phyloP scores from a whole-genome alignment of 2,888 invertebrate genomes.

The Monoplex corrugatus region DNA sequence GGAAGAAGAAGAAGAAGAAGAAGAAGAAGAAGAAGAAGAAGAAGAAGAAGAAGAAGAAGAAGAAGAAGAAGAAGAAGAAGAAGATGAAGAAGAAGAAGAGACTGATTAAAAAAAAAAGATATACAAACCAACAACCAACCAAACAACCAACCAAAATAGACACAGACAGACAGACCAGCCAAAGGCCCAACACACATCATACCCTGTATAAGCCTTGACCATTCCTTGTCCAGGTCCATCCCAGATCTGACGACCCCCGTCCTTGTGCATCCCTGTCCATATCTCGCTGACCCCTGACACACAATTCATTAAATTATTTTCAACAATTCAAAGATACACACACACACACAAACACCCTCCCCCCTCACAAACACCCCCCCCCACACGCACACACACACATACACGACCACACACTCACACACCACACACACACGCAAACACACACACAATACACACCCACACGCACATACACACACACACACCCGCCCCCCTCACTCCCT shows the following conservation, averaged over 20 bases:
- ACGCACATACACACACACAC: background rate
- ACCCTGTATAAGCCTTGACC: slow-evolving; percentile 61
- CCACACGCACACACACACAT: too few species aligned
- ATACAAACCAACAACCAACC: background rate
- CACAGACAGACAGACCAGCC: background rate
- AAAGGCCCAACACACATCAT: background rate
- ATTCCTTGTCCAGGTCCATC: slow-evolving; percentile 67
- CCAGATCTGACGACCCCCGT: slow-evolving; percentile 67
- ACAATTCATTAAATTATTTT: background rate
- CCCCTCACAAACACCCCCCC: too few species aligned
- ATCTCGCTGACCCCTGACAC: slow-evolving; percentile 61
- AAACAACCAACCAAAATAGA: background rate
- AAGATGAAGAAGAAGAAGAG: background rate
- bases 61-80: background rate
- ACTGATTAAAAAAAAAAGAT: background rate
- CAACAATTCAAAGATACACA: slow-evolving; percentile 8
- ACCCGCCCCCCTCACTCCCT: too few species aligned
- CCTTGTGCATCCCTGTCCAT: slow-evolving; percentile 72
- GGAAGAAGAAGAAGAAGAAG: background rate
- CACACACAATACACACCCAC: background rate
- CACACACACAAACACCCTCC: too few species aligned
- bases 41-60: too few species aligned
- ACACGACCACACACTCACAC: background rate
- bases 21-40: background rate
- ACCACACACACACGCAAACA: background rate